A percentile compares a stretch with the other conserved stretches of the same genome.
These are phyloP conservation scores for Melolontha melolontha DNA, from an alignment of 2,888 invertebrate genomes.

Conservation along the genomic window DNA sequence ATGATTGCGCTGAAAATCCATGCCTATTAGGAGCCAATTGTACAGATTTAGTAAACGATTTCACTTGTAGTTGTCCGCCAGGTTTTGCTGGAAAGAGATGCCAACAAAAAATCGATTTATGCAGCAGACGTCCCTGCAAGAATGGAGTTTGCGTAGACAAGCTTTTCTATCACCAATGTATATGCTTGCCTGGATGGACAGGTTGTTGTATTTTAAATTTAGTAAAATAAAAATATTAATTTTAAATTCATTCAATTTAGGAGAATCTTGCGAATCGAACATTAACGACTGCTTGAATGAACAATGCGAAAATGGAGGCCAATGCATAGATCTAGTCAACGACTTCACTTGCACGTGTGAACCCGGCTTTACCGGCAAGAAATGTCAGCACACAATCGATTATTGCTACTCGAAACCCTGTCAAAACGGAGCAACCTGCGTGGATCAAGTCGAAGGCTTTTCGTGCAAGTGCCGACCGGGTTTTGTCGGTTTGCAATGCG, in stretches of 20 bases:
- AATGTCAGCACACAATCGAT: slow-evolving; percentile 93
- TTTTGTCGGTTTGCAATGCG: slow-evolving; percentile 92
- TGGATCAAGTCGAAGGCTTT: slow-evolving; percentile 91
- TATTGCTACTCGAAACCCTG: slow-evolving; percentile 92
- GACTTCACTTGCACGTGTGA: slow-evolving; percentile 91
- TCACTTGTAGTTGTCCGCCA: slow-evolving; percentile 91
- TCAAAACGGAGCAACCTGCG: slow-evolving; percentile 90
- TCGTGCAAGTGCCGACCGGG: slow-evolving; percentile 94
- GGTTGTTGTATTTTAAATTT: slow-evolving; percentile 62
- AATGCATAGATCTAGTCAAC: slow-evolving; percentile 88
- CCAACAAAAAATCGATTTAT: slow-evolving; percentile 94
- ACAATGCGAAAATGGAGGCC: slow-evolving; percentile 93
- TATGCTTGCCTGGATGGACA: slow-evolving; percentile 94
- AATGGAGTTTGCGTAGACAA: slow-evolving; percentile 95
- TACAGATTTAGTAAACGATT: slow-evolving; percentile 94
- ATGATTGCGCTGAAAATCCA: slow-evolving; percentile 94
- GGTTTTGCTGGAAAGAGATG: slow-evolving; percentile 97
- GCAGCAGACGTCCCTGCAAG: slow-evolving; percentile 89
- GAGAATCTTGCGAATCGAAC: slow-evolving; percentile 87
- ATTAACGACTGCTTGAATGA: slow-evolving; percentile 90
- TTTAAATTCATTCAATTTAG: slow-evolving; percentile 49
- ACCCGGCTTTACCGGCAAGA: slow-evolving; percentile 93
- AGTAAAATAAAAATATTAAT: slow-evolving; percentile 10
- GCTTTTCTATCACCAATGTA: slow-evolving; percentile 86
- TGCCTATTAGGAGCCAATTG: slow-evolving; percentile 92